A percentile compares a stretch with the other conserved stretches of the same genome.
Conservation (phyloP, 2,888 invertebrate genomes). For the Molanna angustata region DNA sequence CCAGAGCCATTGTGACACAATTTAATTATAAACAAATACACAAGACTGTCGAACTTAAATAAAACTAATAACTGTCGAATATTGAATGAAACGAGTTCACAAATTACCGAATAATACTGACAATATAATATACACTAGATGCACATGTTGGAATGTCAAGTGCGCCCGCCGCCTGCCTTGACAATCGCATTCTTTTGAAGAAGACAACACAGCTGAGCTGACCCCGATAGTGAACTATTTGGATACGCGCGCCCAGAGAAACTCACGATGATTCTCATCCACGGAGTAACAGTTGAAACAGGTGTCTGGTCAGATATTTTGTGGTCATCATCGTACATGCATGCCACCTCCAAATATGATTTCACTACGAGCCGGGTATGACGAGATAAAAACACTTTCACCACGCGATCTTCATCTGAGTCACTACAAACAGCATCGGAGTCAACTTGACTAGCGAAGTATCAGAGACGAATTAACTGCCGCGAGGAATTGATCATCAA, state of each 20-base stretch:
- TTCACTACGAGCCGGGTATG: no score
- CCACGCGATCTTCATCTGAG: constrained; percentile 12
- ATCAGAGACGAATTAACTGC: no score
- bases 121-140: not conserved
- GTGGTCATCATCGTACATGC: constrained; percentile 22
- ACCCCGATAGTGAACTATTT: constrained; percentile 13
- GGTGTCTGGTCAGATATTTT: constrained; percentile 10
- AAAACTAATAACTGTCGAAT: no score
- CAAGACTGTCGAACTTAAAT: no score
- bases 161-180: constrained; percentile 9
- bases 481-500: no score
- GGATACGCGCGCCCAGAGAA: constrained; percentile 3
- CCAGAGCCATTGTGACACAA: constrained; percentile 58
- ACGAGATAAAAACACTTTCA: constrained; percentile 21
- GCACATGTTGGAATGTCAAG: constrained; percentile 22
- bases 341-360: constrained; percentile 21
- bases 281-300: constrained; percentile 10
- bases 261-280: constrained; percentile 4
- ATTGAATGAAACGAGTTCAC: no score
- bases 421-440: no score
- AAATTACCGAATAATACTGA: no score
- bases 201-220: constrained; percentile 2
- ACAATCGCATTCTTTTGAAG: constrained; percentile 12
- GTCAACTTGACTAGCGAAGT: no score
- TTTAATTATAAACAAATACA: no score